phyloP scores from a whole-genome alignment of 1,140 invertebrate species.

The Heliothis subflexa region DNA sequence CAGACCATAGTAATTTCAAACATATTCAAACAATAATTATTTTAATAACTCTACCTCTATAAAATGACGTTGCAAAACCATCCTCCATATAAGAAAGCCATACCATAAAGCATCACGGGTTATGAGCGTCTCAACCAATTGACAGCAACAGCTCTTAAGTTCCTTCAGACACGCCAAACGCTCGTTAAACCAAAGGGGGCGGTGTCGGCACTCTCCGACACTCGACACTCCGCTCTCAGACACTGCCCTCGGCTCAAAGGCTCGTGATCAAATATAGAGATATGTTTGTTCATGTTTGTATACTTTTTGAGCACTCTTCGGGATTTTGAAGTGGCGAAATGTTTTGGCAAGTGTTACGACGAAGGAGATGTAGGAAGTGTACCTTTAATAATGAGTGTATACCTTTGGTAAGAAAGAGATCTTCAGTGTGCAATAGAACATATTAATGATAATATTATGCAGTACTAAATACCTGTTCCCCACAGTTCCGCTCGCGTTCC shows the following conservation, averaged over 20 bases:
- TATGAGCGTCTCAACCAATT: slow-evolving; percentile 20
- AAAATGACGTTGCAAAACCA: too few species aligned
- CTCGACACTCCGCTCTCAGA: slow-evolving; percentile 37
- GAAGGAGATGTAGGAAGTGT: too few species aligned
- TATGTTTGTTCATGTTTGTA: slow-evolving; percentile 10
- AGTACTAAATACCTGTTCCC: too few species aligned
- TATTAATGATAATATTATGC: too few species aligned
- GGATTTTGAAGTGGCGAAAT: neutral
- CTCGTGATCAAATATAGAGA: slow-evolving; percentile 36
- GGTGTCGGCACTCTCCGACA: slow-evolving; percentile 30
- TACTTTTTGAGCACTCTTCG: neutral
- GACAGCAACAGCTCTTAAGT: slow-evolving; percentile 11
- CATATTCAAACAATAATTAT: too few species aligned
- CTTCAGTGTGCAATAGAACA: too few species aligned
- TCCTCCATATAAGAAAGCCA: too few species aligned
- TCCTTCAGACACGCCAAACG: slow-evolving; percentile 9
- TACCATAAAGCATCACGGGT: neutral
- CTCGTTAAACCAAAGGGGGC: slow-evolving; percentile 21
- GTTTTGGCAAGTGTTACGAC: neutral
- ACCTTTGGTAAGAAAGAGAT: too few species aligned
- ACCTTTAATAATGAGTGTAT: too few species aligned
- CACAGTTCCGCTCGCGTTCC: too few species aligned
- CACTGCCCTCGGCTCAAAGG: slow-evolving; percentile 27
- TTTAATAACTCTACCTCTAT: too few species aligned
- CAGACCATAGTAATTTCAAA: too few species aligned